phyloP scores from a whole-genome alignment of 2,797 vertebrate genomes.

The Sternotherus odoratus region DNA sequence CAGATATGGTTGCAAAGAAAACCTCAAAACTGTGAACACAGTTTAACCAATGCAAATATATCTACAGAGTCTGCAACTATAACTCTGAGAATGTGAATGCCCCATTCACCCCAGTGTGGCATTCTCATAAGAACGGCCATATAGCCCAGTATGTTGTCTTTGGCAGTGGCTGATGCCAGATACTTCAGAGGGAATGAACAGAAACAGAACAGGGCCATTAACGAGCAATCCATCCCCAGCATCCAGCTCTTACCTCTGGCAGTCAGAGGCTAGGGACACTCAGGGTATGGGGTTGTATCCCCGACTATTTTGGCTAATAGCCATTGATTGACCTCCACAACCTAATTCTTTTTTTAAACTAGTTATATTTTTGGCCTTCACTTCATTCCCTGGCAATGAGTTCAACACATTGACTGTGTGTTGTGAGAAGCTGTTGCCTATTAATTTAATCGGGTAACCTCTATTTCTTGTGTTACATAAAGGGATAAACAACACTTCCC shows the following conservation, averaged over 20 bases:
- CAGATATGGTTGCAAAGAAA: background rate
- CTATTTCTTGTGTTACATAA: no score
- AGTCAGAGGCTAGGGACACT: background rate
- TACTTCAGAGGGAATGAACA: background rate
- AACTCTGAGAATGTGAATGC: background rate
- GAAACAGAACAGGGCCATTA: background rate
- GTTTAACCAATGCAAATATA: background rate
- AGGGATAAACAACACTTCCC: no score
- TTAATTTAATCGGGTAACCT: no score
- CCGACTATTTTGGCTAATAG: background rate
- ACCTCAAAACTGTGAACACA: background rate
- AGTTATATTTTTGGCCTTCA: background rate
- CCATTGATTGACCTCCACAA: background rate
- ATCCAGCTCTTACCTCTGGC: no score
- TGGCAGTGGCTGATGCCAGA: background rate
- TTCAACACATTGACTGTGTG: background rate
- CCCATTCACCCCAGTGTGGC: background rate
- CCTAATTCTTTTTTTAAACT: background rate
- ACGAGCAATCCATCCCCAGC: no score
- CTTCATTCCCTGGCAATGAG: background rate
- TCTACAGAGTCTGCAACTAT: background rate
- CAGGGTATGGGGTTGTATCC: background rate
- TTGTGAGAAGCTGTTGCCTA: background rate
- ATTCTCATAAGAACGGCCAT: background rate
- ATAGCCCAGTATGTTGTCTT: background rate